Conservation (phyloP, 2,888 invertebrate genomes). For the Aphodius granarius region DNA sequence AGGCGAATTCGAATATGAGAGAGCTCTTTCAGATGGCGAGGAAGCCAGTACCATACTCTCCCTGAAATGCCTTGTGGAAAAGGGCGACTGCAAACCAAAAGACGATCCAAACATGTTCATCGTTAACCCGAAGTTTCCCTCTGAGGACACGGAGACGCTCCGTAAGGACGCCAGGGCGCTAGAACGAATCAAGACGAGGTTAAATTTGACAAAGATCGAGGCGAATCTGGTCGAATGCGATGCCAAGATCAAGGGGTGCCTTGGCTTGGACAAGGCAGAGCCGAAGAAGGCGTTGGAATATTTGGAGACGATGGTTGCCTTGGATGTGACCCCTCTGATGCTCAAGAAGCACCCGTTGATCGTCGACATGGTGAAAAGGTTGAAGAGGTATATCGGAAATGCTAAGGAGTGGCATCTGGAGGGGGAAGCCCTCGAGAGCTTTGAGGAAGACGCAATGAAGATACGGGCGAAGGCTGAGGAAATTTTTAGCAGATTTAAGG, state of each 20-base stretch:
- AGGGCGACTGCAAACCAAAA: slow-evolving; percentile 28
- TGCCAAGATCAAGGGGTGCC: slow-evolving; percentile 65
- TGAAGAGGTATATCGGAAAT: slow-evolving; percentile 74
- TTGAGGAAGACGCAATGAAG: slow-evolving; percentile 67
- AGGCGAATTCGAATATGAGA: slow-evolving; percentile 63
- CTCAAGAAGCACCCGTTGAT: slow-evolving; percentile 79
- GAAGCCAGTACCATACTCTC: slow-evolving; percentile 64
- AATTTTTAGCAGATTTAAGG: slow-evolving; percentile 62
- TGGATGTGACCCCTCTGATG: slow-evolving; percentile 72
- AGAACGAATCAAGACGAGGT: slow-evolving; percentile 60
- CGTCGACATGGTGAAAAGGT: slow-evolving; percentile 73
- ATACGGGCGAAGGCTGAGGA: slow-evolving; percentile 71
- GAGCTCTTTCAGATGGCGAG: slow-evolving; percentile 67
- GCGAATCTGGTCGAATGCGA: slow-evolving; percentile 67
- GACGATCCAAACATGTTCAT: slow-evolving; percentile 52
- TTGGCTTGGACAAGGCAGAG: slow-evolving; percentile 70
- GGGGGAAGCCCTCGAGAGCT: slow-evolving; percentile 62
- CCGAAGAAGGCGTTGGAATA: slow-evolving; percentile 71
- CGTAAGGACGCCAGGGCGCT: slow-evolving; percentile 58
- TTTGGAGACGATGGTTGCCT: slow-evolving; percentile 61
- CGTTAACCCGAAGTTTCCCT: slow-evolving; percentile 63
- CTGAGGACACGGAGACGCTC: slow-evolving; percentile 59
- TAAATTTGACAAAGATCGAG: slow-evolving; percentile 66
- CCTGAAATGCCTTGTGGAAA: slow-evolving; percentile 58
- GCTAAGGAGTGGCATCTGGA: slow-evolving; percentile 70